phyloP scores from a whole-genome alignment of 2,113 vertebrate genomes.

The Sphaerodactylus townsendi region DNA sequence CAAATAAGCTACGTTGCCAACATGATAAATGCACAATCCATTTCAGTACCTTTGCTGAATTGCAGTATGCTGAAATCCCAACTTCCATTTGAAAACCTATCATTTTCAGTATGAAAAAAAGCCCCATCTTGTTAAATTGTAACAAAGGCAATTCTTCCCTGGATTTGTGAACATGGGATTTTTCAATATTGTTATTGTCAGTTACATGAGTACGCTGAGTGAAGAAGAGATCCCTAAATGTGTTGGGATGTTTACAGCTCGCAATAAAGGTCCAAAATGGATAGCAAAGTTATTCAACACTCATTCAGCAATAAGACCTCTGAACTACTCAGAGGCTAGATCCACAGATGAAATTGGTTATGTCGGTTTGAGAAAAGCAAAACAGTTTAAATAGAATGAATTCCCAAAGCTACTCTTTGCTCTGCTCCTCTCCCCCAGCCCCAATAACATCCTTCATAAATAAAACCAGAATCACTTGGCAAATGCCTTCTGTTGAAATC shows the following conservation, averaged over 20 bases:
- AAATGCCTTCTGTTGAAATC: no score
- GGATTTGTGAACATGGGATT: not conserved
- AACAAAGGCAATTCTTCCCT: not conserved
- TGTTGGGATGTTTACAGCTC: not conserved
- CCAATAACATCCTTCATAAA: not conserved
- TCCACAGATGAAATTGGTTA: accelerated
- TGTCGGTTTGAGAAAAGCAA: not conserved
- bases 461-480: not conserved
- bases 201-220: not conserved
- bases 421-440: no score
- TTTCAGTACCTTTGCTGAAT: not conserved
- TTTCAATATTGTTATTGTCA: not conserved
- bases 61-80: constrained; percentile 7
- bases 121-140: not conserved
- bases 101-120: not conserved
- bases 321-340: not conserved
- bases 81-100: not conserved
- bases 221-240: constrained; percentile 9
- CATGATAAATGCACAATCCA: not conserved
- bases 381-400: not conserved
- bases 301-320: not conserved
- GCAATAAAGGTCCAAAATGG: not conserved
- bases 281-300: not conserved
- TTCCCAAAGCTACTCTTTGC: no score
- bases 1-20: not conserved